Evolutionary conservation across 2,113 vertebrate species (phyloP).

Genomic region (Ochotona curzoniae): DNA sequence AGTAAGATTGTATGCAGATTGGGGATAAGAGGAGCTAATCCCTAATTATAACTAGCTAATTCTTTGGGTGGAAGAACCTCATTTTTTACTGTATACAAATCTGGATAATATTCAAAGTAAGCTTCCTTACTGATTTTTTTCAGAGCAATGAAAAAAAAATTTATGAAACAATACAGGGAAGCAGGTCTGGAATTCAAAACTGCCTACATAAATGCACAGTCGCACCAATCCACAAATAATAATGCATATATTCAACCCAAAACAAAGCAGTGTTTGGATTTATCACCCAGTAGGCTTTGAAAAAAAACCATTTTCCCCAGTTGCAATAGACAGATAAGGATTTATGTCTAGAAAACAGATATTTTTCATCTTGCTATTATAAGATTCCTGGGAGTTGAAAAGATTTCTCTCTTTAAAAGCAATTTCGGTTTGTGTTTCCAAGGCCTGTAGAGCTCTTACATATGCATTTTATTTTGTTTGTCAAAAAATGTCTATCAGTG

Average conservation of each 20-base stretch:
- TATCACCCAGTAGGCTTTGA: conserved; percentile 55
- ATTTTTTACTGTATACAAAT: conserved; percentile 5
- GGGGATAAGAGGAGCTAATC: background rate
- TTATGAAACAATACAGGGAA: background rate
- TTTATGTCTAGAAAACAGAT: conserved; percentile 64
- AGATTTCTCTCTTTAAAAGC: conserved; percentile 55
- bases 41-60: conserved; percentile 19
- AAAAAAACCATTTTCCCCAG: conserved; percentile 52
- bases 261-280: conserved; percentile 42
- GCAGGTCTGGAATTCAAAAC: conserved; percentile 56
- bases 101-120: conserved; percentile 32
- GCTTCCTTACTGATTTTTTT: conserved; percentile 36
- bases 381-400: conserved; percentile 19
- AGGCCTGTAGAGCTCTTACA: conserved; percentile 45
- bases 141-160: conserved; percentile 35
- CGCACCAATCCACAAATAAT: conserved; percentile 22
- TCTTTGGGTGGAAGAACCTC: background rate
- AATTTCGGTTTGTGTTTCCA: conserved; percentile 60
- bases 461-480: conserved; percentile 38
- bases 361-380: conserved; percentile 69
- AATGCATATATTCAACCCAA: conserved; percentile 17
- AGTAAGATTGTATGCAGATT: background rate
- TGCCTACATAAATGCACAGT: conserved; percentile 22
- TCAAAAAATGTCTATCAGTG: conserved; percentile 29
- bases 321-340: conserved; percentile 56